Evolutionary conservation across 2,888 invertebrate species (phyloP), one percentile per base, ranked within the genome.

Genomic region (Lepetodrilus schrolli): DNA sequence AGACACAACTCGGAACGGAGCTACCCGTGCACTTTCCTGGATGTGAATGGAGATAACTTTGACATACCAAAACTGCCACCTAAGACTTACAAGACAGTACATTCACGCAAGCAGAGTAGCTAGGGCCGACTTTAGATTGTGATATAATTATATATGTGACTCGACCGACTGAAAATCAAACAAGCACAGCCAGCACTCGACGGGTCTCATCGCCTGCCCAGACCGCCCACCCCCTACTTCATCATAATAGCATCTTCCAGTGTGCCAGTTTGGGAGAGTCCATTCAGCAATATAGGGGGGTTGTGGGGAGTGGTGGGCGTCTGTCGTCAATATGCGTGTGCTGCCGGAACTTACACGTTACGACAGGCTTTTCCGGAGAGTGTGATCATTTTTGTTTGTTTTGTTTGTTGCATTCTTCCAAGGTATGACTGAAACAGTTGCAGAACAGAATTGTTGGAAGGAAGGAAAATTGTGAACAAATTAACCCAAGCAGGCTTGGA

Each of bases 21-120:
- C 71, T 73, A 48, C 20, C 26, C 47, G 21, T 30, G 70, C 0
- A 76, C 80, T 48, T 76, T 69, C 5, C 79, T 84, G 72, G 84
- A 83, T 72, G 81, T 84, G 58, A 86, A 86, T 72, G 85, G 85
- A 30, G 84, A 82, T 47, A 80, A 82, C 47, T 75, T 76, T 13
- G 75, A 77, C 76, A 86, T 80, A 72, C 90, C 90, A 68, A 84
- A 84, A 79, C 80, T 89, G 74, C 90, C 90, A 69, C 90, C 90
- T 74, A 87, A 84, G 81, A 89, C 89, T 47, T 89, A 90, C 80
- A 82, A 80, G 49, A 50, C 69, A 71, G 77, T 82, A 74, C 82
- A 85, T 77, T 80, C 84, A 36, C 80, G 86, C 69, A 83, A 86
- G 65, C 82, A 84, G 50, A 86, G 85, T 78, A 87, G 84, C 81